Evolutionary conservation across 2,888 invertebrate genomes (phyloP).

Genomic region (Drosophila diplacantha): DNA sequence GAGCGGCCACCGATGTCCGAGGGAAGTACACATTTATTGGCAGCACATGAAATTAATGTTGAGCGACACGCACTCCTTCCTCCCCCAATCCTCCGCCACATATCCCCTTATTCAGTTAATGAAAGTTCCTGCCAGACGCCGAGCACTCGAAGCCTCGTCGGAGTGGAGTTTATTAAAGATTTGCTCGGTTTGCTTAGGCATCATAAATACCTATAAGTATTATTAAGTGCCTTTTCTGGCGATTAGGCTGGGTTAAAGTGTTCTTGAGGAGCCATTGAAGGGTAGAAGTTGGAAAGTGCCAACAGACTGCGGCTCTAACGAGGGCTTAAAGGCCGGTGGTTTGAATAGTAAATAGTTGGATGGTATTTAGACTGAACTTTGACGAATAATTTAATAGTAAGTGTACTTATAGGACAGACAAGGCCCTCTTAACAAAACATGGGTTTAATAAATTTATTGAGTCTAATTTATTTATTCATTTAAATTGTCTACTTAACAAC

Average conservation of each 20-base stretch:
- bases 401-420: neutral
- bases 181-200: slow-evolving; percentile 14
- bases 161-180: slow-evolving; percentile 37
- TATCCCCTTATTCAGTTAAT: slow-evolving; percentile 21
- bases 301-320: slow-evolving; percentile 19
- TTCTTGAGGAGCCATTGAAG: slow-evolving; percentile 14
- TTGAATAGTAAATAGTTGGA: slow-evolving; percentile 8
- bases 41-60: slow-evolving; percentile 64
- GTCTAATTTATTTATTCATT: neutral
- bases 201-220: slow-evolving; percentile 38
- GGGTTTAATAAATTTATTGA: too few species aligned
- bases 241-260: slow-evolving; percentile 27
- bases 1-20: slow-evolving; percentile 15
- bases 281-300: slow-evolving; percentile 19
- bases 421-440: too few species aligned
- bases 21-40: slow-evolving; percentile 66
- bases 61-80: slow-evolving; percentile 50
- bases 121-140: slow-evolving; percentile 22
- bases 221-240: slow-evolving; percentile 37
- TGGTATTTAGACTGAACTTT: neutral
- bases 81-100: neutral
- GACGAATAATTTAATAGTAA: neutral
- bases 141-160: slow-evolving; percentile 15
- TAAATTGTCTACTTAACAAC: neutral
- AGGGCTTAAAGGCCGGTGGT: slow-evolving; percentile 9